Evolutionary conservation across 35 echinoderm and acorn worm species (phyloP), one percentile per base, ranked within the genome.

Genomic region (Anneissia japonica): DNA sequence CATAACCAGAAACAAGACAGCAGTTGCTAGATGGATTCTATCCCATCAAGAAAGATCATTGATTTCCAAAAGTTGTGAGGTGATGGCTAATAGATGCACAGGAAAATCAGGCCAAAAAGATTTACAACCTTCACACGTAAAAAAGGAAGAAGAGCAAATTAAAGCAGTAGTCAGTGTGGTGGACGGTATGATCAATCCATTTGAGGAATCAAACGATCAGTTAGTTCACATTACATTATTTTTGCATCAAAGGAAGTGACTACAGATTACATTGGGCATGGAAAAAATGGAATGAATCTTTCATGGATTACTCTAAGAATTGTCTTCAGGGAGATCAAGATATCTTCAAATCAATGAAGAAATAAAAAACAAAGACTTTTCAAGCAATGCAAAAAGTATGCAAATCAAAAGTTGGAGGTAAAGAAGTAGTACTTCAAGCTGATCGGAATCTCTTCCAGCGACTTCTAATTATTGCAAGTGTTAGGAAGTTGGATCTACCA

Each of bases 21-120:
- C 88, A 41, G 31, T 86, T 31, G 79, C 85, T 28, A 84, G 84
- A n/a, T 91, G 93, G 93, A 91, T 89, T 31, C 46, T 89, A 28
- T 80, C 88, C 26, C 82, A 88, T 41, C 84, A 84, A 73, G 88
- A 87, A 79, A 83, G 88, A 46, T 72, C 84, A 36, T 84, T 88
- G n/a, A 91, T 94, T 13, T 83, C 83, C 36, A 80, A 36, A 46
- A 32, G 90, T 30, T 90, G 92, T 87, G 92, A 90, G 55, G 74
- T 77, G 3, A 94, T 94, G 92, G 84, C 90, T 41, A 84, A 64
- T 30, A 91, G 87, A 41, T 51, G 38, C 1, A 33, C 80, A 31
- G 33, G 35, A 16, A n/a, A n/a, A 17, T 0, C 30, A 21, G 38
- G 32, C 30, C 28, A 81, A 35, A 84, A 76, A 35, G 91, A 89